These are phyloP conservation scores for Dasypolia templi DNA, from an alignment of 2,888 invertebrate genomes.

Conservation along the genomic window DNA sequence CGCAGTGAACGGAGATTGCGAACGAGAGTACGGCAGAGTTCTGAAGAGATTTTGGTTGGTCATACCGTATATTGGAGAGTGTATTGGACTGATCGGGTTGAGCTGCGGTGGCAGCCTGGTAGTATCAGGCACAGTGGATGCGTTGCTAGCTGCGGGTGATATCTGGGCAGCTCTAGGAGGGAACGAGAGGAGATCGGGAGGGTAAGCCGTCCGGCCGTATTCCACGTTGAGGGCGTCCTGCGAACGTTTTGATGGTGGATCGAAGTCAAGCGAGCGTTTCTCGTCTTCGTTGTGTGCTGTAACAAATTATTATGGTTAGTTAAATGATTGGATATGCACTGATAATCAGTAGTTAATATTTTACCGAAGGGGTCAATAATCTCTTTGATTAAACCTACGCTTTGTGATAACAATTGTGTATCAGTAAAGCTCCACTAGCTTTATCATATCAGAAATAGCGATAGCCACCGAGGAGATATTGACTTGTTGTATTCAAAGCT, in stretches of 20 bases:
- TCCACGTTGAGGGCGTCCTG: slow-evolving; percentile 89
- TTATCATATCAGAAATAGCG: slow-evolving; percentile 16
- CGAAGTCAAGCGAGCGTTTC: slow-evolving; percentile 92
- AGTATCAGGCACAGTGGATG: slow-evolving; percentile 94
- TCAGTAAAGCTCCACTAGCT: slow-evolving; percentile 37
- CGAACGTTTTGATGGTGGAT: slow-evolving; percentile 90
- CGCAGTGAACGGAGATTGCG: slow-evolving; percentile 94
- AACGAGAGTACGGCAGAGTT: slow-evolving; percentile 94
- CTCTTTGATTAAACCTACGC: slow-evolving; percentile 22
- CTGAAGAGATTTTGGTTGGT: slow-evolving; percentile 93
- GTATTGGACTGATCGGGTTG: slow-evolving; percentile 92
- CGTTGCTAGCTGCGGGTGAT: slow-evolving; percentile 95
- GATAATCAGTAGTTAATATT: not conserved
- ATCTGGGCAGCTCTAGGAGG: slow-evolving; percentile 93
- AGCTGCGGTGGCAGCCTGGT: slow-evolving; percentile 91
- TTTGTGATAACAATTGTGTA: slow-evolving; percentile 35
- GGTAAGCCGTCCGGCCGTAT: slow-evolving; percentile 92
- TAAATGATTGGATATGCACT: not conserved
- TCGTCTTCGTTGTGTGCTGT: slow-evolving; percentile 92
- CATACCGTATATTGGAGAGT: slow-evolving; percentile 92
- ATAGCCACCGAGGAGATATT: not conserved
- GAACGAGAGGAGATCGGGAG: slow-evolving; percentile 95
- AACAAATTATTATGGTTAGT: slow-evolving; percentile 66
- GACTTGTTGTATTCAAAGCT: slow-evolving; percentile 29
- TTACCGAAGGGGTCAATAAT: slow-evolving; percentile 13